Percentiles rank a stretch among this genome's conserved stretches.
Conservation (phyloP, 2,888 invertebrate genomes). For the Idaea straminata region DNA sequence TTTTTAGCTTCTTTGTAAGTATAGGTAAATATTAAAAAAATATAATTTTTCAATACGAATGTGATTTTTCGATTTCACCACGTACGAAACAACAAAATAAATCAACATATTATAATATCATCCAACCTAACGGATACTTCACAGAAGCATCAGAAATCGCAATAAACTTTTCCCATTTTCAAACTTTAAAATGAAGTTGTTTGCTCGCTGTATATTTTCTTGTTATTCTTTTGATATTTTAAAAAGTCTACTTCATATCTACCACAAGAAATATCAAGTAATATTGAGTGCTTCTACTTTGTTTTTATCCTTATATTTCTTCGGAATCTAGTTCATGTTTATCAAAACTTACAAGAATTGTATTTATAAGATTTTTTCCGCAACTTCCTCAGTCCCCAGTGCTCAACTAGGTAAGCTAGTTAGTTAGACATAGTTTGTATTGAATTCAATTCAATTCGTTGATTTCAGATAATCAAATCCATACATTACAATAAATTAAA, state of each 20-base stretch:
- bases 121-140: not conserved
- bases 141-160: not conserved
- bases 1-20: too few relatives aligned
- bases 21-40: not conserved
- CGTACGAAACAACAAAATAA: not conserved
- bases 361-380: too few relatives aligned
- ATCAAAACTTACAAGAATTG: too few relatives aligned
- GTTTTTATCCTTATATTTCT: too few relatives aligned
- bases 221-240: not conserved
- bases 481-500: too few relatives aligned
- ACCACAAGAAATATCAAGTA: not conserved
- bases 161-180: not conserved
- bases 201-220: not conserved
- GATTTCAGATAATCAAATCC: too few relatives aligned
- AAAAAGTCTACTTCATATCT: not conserved
- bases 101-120: not conserved
- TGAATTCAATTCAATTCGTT: too few relatives aligned
- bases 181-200: not conserved
- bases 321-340: too few relatives aligned
- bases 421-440: too few relatives aligned
- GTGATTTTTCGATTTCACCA: not conserved
- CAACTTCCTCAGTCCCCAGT: too few relatives aligned
- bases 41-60: not conserved
- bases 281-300: too few relatives aligned
- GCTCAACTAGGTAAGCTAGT: too few relatives aligned